phyloP scores from a whole-genome alignment of 2,888 invertebrate genomes.

The Pollenia labialis region DNA sequence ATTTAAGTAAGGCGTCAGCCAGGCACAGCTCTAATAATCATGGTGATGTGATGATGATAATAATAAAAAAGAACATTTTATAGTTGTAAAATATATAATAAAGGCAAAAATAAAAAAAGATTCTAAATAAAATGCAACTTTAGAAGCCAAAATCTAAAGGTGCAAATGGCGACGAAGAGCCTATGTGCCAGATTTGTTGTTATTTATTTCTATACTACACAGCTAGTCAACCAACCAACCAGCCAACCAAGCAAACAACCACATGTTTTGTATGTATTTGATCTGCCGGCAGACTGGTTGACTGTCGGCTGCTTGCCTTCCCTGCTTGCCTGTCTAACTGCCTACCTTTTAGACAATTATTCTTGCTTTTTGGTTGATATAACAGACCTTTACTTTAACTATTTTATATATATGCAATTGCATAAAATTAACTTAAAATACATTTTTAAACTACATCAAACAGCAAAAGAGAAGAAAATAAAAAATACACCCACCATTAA shows the following conservation, averaged over 20 bases:
- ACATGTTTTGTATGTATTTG: constrained; percentile 24
- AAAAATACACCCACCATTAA: constrained; percentile 52
- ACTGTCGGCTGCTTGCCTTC: constrained; percentile 37
- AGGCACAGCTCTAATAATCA: constrained; percentile 61
- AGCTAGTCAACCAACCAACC: constrained; percentile 41
- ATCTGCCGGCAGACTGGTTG: constrained; percentile 52
- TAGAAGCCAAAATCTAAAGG: constrained; percentile 71
- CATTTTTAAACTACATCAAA: constrained; percentile 30
- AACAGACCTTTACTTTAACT: constrained; percentile 45
- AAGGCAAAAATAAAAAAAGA: constrained; percentile 33
- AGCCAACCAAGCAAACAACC: constrained; percentile 41
- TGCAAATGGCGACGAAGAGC: constrained; percentile 72
- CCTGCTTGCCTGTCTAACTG: constrained; percentile 24
- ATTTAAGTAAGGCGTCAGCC: constrained; percentile 65
- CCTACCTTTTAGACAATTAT: constrained; percentile 35
- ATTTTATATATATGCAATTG: constrained; percentile 53
- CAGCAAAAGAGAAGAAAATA: constrained; percentile 18
- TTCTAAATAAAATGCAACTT: constrained; percentile 64
- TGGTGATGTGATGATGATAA: constrained; percentile 50
- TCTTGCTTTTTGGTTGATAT: constrained; percentile 44
- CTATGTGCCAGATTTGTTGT: constrained; percentile 70
- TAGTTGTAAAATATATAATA: constrained; percentile 40
- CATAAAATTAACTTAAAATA: constrained; percentile 64
- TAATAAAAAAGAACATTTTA: constrained; percentile 42
- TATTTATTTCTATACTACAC: constrained; percentile 50